Conservation (phyloP, 1,140 invertebrate genomes). For the Physella acuta region DNA sequence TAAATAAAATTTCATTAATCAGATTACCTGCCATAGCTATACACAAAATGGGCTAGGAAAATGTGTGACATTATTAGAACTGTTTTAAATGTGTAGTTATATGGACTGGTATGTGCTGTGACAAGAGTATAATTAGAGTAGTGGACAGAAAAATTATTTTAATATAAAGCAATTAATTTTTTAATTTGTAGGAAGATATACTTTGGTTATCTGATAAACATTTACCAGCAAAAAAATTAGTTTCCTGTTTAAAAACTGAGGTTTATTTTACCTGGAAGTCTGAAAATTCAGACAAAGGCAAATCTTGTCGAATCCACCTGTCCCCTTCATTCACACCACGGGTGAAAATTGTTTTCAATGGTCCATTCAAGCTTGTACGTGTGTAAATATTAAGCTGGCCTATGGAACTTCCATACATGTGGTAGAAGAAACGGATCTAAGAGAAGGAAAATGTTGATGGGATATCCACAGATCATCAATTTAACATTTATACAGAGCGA, state of each 20-base stretch:
- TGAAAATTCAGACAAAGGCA: slow-evolving; percentile 38
- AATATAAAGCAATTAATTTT: too few species aligned
- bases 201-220: not conserved
- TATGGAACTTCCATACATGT: slow-evolving; percentile 57
- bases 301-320: slow-evolving; percentile 46
- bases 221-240: not conserved
- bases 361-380: slow-evolving; percentile 34
- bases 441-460: slow-evolving; percentile 12
- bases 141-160: too few species aligned
- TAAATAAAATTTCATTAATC: too few species aligned
- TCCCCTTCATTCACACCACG: slow-evolving; percentile 48
- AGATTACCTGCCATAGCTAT: too few species aligned
- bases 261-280: slow-evolving; percentile 44
- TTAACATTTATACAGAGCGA: not conserved
- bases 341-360: slow-evolving; percentile 37
- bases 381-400: slow-evolving; percentile 55
- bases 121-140: too few species aligned
- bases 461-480: not conserved
- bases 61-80: too few species aligned
- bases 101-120: too few species aligned
- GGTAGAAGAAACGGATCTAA: slow-evolving; percentile 54
- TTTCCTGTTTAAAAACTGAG: not conserved
- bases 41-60: too few species aligned
- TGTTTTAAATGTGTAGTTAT: too few species aligned
- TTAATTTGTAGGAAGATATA: too few species aligned